phyloP scores from a whole-genome alignment of 1,140 invertebrate genomes.

The Anastatus disparis region DNA sequence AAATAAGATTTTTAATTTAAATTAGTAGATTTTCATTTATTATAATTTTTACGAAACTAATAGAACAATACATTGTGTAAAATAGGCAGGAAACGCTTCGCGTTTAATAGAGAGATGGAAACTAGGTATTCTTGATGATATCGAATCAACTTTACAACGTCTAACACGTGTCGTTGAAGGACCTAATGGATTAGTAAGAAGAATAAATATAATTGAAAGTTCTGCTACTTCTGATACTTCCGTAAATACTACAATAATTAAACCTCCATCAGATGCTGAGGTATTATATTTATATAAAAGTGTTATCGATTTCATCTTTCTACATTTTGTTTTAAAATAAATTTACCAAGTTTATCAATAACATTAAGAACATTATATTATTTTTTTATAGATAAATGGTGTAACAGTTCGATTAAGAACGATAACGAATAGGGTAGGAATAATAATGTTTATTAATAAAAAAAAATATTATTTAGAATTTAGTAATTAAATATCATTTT shows the following conservation, averaged over 20 bases:
- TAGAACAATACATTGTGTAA: not conserved
- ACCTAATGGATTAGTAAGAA: slow-evolving; percentile 60
- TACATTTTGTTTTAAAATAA: no score
- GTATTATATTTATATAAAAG: slow-evolving; percentile 6
- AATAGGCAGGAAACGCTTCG: slow-evolving; percentile 59
- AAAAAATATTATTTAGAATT: no score
- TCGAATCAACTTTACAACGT: slow-evolving; percentile 54
- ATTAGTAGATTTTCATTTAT: no score
- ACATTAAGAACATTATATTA: not conserved
- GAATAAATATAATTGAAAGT: slow-evolving; percentile 51
- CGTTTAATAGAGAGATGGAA: slow-evolving; percentile 61
- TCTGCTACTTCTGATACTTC: slow-evolving; percentile 41
- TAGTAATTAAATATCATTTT: not conserved
- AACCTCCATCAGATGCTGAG: not conserved
- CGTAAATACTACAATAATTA: slow-evolving; percentile 30
- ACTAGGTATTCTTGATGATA: slow-evolving; percentile 53
- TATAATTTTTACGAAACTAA: slow-evolving; percentile 42
- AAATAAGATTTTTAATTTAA: no score
- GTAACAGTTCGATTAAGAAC: not conserved
- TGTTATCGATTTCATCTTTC: no score
- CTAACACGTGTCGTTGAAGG: slow-evolving; percentile 56
- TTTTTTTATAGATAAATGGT: not conserved
- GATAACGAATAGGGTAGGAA: slow-evolving; percentile 18
- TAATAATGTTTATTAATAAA: not conserved
- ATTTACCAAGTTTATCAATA: not conserved